These are phyloP conservation scores for Antrozous pallidus DNA, from an alignment of 2,797 vertebrate species.

Conservation along the genomic window DNA sequence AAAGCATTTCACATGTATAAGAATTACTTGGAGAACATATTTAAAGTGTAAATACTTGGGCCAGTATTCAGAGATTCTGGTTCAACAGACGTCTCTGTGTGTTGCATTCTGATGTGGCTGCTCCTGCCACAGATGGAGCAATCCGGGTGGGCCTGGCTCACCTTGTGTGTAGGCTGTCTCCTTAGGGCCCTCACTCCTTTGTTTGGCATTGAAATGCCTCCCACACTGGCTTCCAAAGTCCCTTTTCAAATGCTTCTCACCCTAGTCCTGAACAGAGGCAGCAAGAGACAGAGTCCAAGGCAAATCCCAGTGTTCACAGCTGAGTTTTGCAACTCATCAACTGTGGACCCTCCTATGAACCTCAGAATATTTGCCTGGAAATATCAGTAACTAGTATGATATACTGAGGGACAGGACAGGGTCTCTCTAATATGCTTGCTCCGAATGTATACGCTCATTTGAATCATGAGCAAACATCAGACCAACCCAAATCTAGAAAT, in stretches of 20 bases:
- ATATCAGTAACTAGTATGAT: background rate
- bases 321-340: background rate
- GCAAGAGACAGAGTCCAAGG: background rate
- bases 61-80: background rate
- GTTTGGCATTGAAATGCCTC: background rate
- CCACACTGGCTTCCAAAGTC: background rate
- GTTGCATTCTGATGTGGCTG: background rate
- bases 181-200: background rate
- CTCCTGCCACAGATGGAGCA: background rate
- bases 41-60: slow-evolving; percentile 4
- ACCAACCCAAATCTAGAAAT: background rate
- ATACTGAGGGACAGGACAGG: background rate
- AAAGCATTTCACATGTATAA: background rate
- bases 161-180: background rate
- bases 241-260: background rate
- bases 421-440: background rate
- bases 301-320: background rate
- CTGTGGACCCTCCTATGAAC: background rate
- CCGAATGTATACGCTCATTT: background rate
- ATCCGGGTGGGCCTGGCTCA: background rate
- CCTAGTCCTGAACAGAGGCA: background rate
- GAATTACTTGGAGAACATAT: background rate
- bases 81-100: background rate
- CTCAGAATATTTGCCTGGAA: background rate
- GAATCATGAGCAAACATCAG: background rate